Evolutionary conservation across 2,797 vertebrate genomes (phyloP).

Genomic region (Crenuchus spilurus): DNA sequence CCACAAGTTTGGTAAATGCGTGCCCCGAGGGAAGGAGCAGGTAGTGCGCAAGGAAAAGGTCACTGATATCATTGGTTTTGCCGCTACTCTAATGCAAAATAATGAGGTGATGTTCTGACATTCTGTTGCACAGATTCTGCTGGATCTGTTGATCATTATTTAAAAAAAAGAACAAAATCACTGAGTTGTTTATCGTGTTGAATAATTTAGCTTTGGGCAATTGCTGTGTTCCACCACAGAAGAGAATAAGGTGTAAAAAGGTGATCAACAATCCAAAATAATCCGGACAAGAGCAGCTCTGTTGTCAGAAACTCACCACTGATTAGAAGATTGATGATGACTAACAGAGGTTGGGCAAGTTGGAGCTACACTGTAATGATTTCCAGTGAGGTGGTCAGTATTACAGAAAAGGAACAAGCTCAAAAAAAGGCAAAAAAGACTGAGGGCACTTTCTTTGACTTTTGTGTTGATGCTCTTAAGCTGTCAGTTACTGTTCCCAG

Average conservation of each 20-base stretch:
- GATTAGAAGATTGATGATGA: too few relatives aligned
- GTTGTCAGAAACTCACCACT: too few relatives aligned
- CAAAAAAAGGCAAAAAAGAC: not conserved
- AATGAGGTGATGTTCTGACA: not conserved
- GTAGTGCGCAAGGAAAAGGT: constrained; percentile 16
- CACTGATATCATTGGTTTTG: not conserved
- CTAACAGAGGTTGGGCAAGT: too few relatives aligned
- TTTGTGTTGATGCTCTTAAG: not conserved
- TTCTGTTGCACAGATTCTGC: not conserved
- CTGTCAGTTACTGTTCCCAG: not conserved
- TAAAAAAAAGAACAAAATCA: too few relatives aligned
- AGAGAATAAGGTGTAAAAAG: too few relatives aligned
- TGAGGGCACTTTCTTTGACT: not conserved
- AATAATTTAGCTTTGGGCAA: too few relatives aligned
- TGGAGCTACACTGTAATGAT: not conserved
- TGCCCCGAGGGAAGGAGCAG: not conserved
- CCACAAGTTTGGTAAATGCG: constrained; percentile 3
- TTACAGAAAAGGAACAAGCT: not conserved
- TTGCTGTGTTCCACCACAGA: too few relatives aligned
- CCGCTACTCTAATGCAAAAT: not conserved
- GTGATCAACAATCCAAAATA: too few relatives aligned
- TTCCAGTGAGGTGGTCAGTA: too few relatives aligned
- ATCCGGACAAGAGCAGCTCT: too few relatives aligned
- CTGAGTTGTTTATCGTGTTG: too few relatives aligned
- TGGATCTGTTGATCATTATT: not conserved